phyloP scores from a whole-genome alignment of 2,797 vertebrate genomes.

The Lindbergichthys nudifrons region DNA sequence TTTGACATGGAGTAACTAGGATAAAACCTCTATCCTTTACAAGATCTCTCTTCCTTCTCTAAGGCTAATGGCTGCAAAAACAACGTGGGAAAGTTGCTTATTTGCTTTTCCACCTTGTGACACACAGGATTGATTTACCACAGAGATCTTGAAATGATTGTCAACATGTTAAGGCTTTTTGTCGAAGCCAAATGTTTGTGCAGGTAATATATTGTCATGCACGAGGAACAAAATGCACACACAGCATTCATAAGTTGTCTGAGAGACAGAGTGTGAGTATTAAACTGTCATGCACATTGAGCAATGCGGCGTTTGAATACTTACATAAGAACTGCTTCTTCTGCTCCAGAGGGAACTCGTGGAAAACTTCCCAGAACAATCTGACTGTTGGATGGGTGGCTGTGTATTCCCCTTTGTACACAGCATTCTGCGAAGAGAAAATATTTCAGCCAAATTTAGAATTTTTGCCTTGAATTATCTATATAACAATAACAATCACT shows the following conservation, averaged over 20 bases:
- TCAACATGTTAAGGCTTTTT: neutral
- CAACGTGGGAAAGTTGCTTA: no score
- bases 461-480: neutral
- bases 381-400: slow-evolving; percentile 92
- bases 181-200: neutral
- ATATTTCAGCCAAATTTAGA: neutral
- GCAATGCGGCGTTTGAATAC: slow-evolving; percentile 55
- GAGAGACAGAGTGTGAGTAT: slow-evolving; percentile 9
- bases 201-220: neutral
- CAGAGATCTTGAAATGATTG: neutral
- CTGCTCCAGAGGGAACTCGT: slow-evolving; percentile 95
- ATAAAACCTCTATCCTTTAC: neutral
- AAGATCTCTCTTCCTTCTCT: neutral
- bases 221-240: neutral
- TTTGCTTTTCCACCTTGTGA: no score
- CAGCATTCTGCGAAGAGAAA: slow-evolving; percentile 84
- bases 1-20: neutral
- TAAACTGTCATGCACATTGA: slow-evolving; percentile 5
- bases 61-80: no score
- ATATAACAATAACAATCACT: neutral
- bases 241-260: slow-evolving; percentile 9
- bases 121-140: neutral
- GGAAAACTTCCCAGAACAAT: slow-evolving; percentile 98
- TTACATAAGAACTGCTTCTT: slow-evolving; percentile 98
- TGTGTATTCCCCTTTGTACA: slow-evolving; percentile 95